A percentile compares a stretch with the other conserved stretches of the same genome.
Conservation (phyloP, 2,797 vertebrate species). For the Esox lucius region DNA sequence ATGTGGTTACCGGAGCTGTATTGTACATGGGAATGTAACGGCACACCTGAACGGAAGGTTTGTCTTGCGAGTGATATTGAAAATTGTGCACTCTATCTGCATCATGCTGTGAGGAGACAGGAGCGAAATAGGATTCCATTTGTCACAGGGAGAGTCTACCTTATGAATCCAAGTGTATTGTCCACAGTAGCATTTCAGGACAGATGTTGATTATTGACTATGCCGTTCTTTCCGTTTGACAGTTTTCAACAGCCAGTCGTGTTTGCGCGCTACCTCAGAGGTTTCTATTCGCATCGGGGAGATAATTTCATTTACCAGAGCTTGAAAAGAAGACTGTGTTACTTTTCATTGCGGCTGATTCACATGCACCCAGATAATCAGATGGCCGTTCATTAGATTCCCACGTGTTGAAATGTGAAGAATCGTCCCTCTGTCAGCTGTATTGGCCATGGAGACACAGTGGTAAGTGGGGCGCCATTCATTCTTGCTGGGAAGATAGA, state of each 20-base stretch:
- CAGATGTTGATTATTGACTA: neutral
- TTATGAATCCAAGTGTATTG: neutral
- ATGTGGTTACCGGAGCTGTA: conserved; percentile 6
- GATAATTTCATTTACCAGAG: neutral
- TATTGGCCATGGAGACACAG: conserved; percentile 24
- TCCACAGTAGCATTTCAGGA: neutral
- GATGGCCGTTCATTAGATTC: conserved; percentile 39
- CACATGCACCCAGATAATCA: conserved; percentile 35
- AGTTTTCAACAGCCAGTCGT: conserved; percentile 21
- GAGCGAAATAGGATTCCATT: neutral
- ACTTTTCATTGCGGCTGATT: conserved; percentile 10
- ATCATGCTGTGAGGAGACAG: neutral
- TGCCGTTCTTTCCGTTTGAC: conserved; percentile 15
- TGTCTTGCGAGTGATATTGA: neutral
- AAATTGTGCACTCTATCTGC: neutral
- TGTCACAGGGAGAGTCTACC: neutral
- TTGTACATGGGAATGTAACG: conserved; percentile 13
- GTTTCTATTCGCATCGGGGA: conserved; percentile 25
- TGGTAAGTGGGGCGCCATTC: conserved; percentile 26
- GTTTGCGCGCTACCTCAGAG: neutral
- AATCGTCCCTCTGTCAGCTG: conserved; percentile 46
- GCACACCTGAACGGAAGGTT: neutral
- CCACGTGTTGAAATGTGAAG: conserved; percentile 55
- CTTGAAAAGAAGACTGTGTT: neutral
- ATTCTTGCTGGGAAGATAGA: conserved; percentile 42